Evolutionary conservation across 2,113 vertebrate genomes (phyloP).

Genomic region (Heterochromis multidens): DNA sequence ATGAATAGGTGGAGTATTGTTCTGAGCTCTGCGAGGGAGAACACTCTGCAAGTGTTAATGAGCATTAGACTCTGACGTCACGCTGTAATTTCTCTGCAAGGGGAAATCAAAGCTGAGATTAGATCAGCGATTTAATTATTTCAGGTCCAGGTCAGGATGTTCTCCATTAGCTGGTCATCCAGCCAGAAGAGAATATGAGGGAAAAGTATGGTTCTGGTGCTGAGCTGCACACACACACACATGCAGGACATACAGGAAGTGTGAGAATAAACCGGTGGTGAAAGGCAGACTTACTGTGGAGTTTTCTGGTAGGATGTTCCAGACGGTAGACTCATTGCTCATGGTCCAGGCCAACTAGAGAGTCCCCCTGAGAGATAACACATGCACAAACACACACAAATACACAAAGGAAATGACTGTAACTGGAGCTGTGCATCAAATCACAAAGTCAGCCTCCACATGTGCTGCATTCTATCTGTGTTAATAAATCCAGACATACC

Average conservation of each 20-base stretch:
- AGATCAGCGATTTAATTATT: conserved; percentile 73
- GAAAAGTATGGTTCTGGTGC: conserved; percentile 25
- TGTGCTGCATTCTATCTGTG: neutral
- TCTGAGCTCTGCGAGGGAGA: neutral
- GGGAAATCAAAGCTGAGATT: conserved; percentile 72
- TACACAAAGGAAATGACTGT: conserved; percentile 53
- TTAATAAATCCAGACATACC: neutral
- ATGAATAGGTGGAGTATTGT: neutral
- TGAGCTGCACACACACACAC: neutral
- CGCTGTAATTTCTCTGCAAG: conserved; percentile 45
- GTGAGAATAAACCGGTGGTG: conserved; percentile 16
- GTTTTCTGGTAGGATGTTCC: conserved; percentile 86
- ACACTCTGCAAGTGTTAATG: conserved; percentile 37
- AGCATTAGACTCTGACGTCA: conserved; percentile 37
- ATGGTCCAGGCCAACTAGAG: conserved; percentile 83
- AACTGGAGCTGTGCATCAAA: conserved; percentile 35
- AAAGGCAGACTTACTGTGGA: conserved; percentile 83
- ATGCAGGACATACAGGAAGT: conserved; percentile 29
- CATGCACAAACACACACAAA: conserved; percentile 32
- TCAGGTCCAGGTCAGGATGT: conserved; percentile 75
- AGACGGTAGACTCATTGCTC: conserved; percentile 88
- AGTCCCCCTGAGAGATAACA: conserved; percentile 72
- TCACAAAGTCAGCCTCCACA: conserved; percentile 17
- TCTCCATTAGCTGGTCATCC: conserved; percentile 70
- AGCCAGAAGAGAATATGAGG: conserved; percentile 35